Evolutionary conservation across 2,888 invertebrate genomes (phyloP), one percentile per base, ranked within the genome.

Genomic region (Athalia rosae): DNA sequence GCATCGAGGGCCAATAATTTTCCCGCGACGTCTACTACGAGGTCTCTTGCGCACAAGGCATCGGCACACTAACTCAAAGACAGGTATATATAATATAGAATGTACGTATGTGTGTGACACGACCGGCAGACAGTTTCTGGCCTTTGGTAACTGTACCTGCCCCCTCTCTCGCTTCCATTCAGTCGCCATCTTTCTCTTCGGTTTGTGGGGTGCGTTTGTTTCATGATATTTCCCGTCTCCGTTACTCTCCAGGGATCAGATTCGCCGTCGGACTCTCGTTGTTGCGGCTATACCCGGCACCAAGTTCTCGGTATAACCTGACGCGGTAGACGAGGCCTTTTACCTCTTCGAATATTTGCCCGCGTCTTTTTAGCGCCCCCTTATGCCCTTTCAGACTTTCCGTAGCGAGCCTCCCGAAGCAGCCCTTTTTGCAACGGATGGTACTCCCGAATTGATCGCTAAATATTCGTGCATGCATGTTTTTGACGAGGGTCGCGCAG

Each of bases 71-170:
- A n/a, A n/a, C n/a, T n/a, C 47, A 41, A 41, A n/a, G 43, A 71
- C 58, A 62, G 71, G 43, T 73, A 77, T 53, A 62, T 43, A 9
- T 13, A 58, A n/a, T n/a, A n/a, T 45, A 47, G 41, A 48, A 41
- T 15, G 4, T 56, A 47, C 48, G 45, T 47, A 48, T 76, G 15
- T 73, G 4, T 84, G 80, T 82, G 81, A 28, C 28, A 28, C 28
- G 28, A 28, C 28, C 80, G 81, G 85, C 73, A 58, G 79, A 61
- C 80, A 67, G 76, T 74, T 74, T 76, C 78, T 81, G 80, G 80
- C 81, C 84, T 84, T 83, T 81, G 81, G 82, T 87, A 87, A 87
- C 87, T 85, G 87, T 87, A 87, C 83, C 78, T 79, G 53, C 59
- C 80, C 79, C 82, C 85, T 80, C 81, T 84, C 62, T 80, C 79